Evolutionary conservation across 1,140 invertebrate genomes (phyloP).

Genomic region (Forficula auricularia): DNA sequence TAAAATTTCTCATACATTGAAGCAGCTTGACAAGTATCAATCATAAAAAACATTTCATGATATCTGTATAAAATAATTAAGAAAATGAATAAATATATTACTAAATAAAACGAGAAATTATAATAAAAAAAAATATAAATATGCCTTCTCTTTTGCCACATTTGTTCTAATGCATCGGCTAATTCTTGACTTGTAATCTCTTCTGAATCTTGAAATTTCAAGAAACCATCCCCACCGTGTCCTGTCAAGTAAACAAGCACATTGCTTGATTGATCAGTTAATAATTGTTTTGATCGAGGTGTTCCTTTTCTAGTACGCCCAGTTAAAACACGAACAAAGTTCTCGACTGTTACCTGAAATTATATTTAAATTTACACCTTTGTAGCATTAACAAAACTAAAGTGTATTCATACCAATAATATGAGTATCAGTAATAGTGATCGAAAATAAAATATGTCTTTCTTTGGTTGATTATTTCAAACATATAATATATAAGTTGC

Average conservation of each 20-base stretch:
- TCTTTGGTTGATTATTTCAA: too few relatives aligned
- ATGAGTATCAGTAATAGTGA: neutral
- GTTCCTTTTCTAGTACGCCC: conserved; percentile 78
- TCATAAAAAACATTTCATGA: conserved; percentile 96
- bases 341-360: conserved; percentile 82
- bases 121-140: conserved; percentile 1
- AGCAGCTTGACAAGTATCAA: conserved; percentile 97
- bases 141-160: conserved; percentile 94
- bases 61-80: conserved; percentile 48
- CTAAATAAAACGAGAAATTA: too few relatives aligned
- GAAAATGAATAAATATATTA: conserved; percentile 6
- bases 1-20: conserved; percentile 98
- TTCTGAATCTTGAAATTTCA: conserved; percentile 99
- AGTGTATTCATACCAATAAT: too few relatives aligned
- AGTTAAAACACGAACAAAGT: conserved; percentile 90
- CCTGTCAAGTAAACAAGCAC: conserved; percentile 92
- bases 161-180: conserved; percentile 96
- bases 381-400: conserved; percentile 1
- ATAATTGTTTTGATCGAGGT: conserved; percentile 81
- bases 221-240: conserved; percentile 96
- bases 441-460: neutral
- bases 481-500: too few relatives aligned
- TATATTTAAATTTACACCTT: neutral
- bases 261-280: conserved; percentile 94
- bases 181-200: conserved; percentile 98